Percentiles rank a stretch among this genome's conserved stretches.
Evolutionary conservation across 2,113 vertebrate genomes (phyloP).

Genomic region (Grammomys surdaster): DNA sequence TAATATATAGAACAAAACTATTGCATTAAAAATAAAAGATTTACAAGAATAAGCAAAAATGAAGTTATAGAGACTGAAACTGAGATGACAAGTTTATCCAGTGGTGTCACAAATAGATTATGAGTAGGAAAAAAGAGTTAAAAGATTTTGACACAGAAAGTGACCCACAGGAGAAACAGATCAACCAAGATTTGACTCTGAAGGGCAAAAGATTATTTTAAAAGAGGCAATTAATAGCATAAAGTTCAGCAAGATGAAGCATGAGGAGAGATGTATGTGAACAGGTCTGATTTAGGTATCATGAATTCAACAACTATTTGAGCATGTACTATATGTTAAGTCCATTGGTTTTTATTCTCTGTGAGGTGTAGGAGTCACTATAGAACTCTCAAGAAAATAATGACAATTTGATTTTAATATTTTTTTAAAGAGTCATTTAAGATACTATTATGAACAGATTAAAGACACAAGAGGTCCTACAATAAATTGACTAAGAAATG

Average conservation of each 20-base stretch:
- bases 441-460: conserved; percentile 1
- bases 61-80: not conserved
- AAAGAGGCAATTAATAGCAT: not conserved
- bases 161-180: conserved; percentile 6
- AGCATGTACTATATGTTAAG: not conserved
- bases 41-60: not conserved
- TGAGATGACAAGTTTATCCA: not conserved
- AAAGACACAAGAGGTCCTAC: not conserved
- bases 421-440: not conserved
- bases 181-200: not conserved
- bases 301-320: conserved; percentile 2
- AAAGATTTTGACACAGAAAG: not conserved
- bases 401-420: not conserved
- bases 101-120: not conserved
- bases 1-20: conserved; percentile 36
- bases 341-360: conserved; percentile 26
- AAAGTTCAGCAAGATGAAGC: not conserved
- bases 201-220: not conserved
- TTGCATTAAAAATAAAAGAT: conserved; percentile 28
- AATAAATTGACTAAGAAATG: not conserved
- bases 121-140: not conserved
- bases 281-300: conserved; percentile 8
- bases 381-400: conserved; percentile 10
- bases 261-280: not conserved
- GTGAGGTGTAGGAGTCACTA: not conserved